Evolutionary conservation across 2,888 invertebrate genomes (phyloP).

Genomic region (Petrolisthes manimaculis): DNA sequence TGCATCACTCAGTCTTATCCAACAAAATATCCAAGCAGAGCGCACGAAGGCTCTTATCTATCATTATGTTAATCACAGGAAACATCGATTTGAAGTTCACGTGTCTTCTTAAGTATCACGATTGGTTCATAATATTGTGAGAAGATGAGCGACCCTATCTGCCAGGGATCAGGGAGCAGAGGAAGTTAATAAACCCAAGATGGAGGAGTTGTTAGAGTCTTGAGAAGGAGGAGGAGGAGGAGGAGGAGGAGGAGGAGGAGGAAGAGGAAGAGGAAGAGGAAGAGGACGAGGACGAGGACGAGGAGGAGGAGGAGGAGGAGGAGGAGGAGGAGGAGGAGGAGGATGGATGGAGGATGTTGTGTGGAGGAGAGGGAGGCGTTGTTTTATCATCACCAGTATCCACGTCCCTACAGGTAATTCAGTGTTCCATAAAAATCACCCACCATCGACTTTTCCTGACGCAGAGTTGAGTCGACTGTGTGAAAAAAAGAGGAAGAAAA

Average conservation of each 20-base stretch:
- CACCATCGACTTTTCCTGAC: no score
- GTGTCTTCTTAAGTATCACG: constrained; percentile 2
- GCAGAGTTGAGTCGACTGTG: no score
- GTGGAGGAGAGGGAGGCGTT: neutral
- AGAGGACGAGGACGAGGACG: neutral
- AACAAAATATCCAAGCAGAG: neutral
- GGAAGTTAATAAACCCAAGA: neutral
- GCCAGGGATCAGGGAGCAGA: neutral
- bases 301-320: neutral
- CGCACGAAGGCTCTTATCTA: neutral
- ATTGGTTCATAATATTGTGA: neutral
- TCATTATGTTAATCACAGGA: neutral
- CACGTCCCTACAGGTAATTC: neutral
- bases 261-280: neutral
- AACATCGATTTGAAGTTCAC: constrained; percentile 6
- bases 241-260: neutral
- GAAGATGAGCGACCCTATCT: neutral
- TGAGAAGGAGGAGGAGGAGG: neutral
- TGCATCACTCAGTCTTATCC: no score
- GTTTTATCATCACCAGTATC: neutral
- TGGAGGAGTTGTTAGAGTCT: neutral
- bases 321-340: neutral
- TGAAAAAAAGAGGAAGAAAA: no score
- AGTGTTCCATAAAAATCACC: neutral
- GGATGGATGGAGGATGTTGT: neutral